Base-by-base conservation (phyloP, 1,140 invertebrate genomes). In the Cyphomyrmex costatus region DNA sequence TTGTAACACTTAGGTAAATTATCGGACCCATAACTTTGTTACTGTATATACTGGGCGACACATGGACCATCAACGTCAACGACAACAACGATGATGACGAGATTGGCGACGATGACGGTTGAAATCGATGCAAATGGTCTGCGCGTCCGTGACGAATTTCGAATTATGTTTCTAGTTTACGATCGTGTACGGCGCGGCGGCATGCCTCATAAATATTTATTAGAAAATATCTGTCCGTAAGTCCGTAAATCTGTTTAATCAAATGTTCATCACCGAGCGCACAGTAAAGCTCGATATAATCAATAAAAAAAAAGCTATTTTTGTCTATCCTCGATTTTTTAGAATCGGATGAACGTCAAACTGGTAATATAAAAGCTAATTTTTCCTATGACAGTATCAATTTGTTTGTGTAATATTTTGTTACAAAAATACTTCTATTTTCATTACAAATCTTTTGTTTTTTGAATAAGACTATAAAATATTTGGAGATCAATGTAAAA, bases 111-210 rank as follows among this genome's bases (percentile, higher is more conserved):
- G 79, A 61, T 74, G 53, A 74, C 68, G 68, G 66, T 83, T 74
- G 36, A 83, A 83, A 83, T 83, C 79, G 53, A 83, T 83, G 79
- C 68, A 74, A 83, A 83, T 83, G 53, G 68, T 83, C 68, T 49
- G 79, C 36, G 68, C 79, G 79, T 73, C 79, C 79, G 79, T 83
- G 79, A 83, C 79, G 79, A 74, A 83, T 83, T 83, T 73, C 79
- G 79, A 83, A 83, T 83, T 82, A 82, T 73, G 79, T 82, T 82
- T 82, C 79, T 73, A 82, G 79, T 82, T 83, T 83, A 83, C 68
- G 79, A 82, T 73, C 66, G 66, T 46, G 78, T 51, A 53, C 79
- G 14, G 14, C 46, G 14, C 14, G 79, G 79, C 49, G 24, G 66
- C 79, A 82, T 53, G 79, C 53, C 68, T 83, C 68, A 83, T 83